phyloP scores from a whole-genome alignment of 1,140 invertebrate genomes.

The Heliconius hewitsoni region DNA sequence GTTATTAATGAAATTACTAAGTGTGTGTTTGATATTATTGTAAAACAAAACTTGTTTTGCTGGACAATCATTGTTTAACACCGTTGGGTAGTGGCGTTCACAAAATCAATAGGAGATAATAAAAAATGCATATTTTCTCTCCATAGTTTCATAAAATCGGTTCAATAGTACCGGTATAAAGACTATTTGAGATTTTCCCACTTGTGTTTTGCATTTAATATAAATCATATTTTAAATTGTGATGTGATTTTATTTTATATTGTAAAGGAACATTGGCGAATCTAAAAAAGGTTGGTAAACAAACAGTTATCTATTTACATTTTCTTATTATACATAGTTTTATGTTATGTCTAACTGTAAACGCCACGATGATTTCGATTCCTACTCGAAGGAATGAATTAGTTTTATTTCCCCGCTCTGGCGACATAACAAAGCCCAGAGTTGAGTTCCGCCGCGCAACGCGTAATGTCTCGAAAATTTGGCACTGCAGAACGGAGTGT shows the following conservation, averaged over 20 bases:
- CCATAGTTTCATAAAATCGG: conserved; percentile 69
- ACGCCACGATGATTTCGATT: too few relatives aligned
- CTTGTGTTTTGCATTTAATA: neutral
- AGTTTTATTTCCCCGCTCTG: too few relatives aligned
- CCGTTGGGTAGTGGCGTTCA: conserved; percentile 41
- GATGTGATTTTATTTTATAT: conserved; percentile 39
- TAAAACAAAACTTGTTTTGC: conserved; percentile 56
- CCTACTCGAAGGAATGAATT: too few relatives aligned
- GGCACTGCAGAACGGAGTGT: too few relatives aligned
- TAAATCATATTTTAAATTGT: conserved; percentile 21
- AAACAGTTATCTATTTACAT: conserved; percentile 29
- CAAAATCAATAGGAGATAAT: conserved; percentile 75
- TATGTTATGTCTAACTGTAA: too few relatives aligned
- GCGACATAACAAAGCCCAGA: neutral
- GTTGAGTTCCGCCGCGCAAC: too few relatives aligned
- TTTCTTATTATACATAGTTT: neutral
- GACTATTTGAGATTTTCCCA: conserved; percentile 35
- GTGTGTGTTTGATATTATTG: conserved; percentile 69
- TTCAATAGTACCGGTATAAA: conserved; percentile 62
- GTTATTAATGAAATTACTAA: conserved; percentile 80
- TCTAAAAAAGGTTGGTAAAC: conserved; percentile 53
- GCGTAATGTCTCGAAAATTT: too few relatives aligned
- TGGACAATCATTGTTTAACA: conserved; percentile 47
- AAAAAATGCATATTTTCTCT: conserved; percentile 79
- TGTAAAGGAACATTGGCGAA: conserved; percentile 27